Evolutionary conservation across 2,888 invertebrate species (phyloP).

Genomic region (Himalopsyche tibetana): DNA sequence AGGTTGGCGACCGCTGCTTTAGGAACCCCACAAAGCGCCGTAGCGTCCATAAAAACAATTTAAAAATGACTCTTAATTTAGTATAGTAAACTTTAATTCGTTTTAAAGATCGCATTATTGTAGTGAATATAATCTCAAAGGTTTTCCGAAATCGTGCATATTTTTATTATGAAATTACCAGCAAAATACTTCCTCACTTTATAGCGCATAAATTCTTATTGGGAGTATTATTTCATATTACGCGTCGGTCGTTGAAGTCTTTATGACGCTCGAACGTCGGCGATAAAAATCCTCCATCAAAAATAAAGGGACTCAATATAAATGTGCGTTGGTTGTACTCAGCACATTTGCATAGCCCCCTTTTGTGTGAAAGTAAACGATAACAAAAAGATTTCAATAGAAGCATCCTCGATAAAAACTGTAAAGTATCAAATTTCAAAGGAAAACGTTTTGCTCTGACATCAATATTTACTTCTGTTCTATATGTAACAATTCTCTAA

Average conservation of each 20-base stretch:
- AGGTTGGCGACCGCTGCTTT: too few species aligned
- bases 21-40: too few species aligned
- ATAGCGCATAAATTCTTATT: conserved; percentile 47
- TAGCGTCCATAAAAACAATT: too few species aligned
- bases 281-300: conserved; percentile 53
- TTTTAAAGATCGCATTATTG: not conserved
- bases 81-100: not conserved
- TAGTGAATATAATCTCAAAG: not conserved
- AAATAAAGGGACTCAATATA: conserved; percentile 46
- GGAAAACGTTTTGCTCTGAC: conserved; percentile 18
- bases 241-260: conserved; percentile 47
- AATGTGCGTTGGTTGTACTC: conserved; percentile 38
- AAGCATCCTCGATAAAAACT: conserved; percentile 34
- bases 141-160: not conserved
- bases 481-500: not conserved
- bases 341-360: conserved; percentile 38
- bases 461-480: conserved; percentile 2
- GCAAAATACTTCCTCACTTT: conserved; percentile 46
- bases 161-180: conserved; percentile 30
- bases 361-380: conserved; percentile 43
- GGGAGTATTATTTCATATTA: conserved; percentile 53
- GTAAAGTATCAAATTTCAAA: conserved; percentile 21
- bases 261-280: conserved; percentile 46
- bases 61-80: too few species aligned
- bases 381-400: conserved; percentile 38